Base-by-base conservation (phyloP, 2,888 invertebrate genomes). In the Adelognathus sp. region DNA sequence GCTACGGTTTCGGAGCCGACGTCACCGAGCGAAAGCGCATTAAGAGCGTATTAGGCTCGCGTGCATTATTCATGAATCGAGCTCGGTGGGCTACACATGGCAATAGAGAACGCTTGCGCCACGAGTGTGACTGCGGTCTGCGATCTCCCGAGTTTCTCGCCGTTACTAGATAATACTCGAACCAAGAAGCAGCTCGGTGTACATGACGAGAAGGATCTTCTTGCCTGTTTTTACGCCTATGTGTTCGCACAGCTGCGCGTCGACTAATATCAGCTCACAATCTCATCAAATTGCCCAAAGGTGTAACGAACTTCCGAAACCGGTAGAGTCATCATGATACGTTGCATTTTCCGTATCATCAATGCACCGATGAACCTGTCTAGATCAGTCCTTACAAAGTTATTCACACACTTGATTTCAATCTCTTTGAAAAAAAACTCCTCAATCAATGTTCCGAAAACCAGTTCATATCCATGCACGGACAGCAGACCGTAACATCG, bases 31-130 rank as follows among this genome's bases (percentile, higher is more conserved):
- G 70, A 81, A 83, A 84, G 83, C 81, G 83, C 81, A 83, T 83
- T 84, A 84, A 80, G 75, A 80, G 61, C 78, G 83, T 83, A 85
- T 84, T 83, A 86, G 82, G 69, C 82, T 71, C 81, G 56, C 81
- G 75, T 84, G 83, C 74, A 82, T 83, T 83, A 85, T 86, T 83
- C 86, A 86, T 85, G 84, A 84, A 81, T 78, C 73, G 66, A 66
- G 67, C 50, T 41, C 44, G 1, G 54, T 7, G 54, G 29, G 18
- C 44, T 58, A 29, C 44, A 29, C 44, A 63, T 14, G 36, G 36
- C 18, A 44, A 29, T 44, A 16, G 44, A 14, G 11, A n/a, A n/a
- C 36, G 33, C 56, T n/a, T 61, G 50, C 24, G 11, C 44, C 61
- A 31, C 31, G 29, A 63, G 6, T 11, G 44, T 46, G 16, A 18